Evolutionary conservation across 2,113 vertebrate species (phyloP).

Genomic region (Phylloscopus trochiloides): DNA sequence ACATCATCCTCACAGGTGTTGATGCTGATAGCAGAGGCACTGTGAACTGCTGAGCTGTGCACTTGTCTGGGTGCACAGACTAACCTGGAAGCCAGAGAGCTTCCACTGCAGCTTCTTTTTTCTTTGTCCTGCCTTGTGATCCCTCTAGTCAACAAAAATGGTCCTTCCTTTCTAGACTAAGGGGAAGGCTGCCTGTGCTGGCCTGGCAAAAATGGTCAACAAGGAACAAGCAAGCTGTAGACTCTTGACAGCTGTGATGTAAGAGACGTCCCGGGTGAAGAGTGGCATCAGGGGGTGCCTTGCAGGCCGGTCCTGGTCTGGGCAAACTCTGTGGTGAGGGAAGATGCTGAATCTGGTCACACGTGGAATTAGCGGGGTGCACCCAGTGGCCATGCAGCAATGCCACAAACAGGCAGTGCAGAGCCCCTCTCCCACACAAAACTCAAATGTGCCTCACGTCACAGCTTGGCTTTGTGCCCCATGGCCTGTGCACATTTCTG

Average conservation of each 20-base stretch:
- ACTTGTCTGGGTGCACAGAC: background rate
- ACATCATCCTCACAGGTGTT: background rate
- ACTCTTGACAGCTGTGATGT: rapidly evolving
- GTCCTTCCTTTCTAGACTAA: background rate
- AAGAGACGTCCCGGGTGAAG: background rate
- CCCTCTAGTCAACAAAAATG: background rate
- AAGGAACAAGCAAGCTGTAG: background rate
- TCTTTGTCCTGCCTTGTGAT: background rate
- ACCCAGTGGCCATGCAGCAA: rapidly evolving
- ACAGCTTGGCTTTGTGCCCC: rapidly evolving
- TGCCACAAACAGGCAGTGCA: background rate
- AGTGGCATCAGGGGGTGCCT: background rate
- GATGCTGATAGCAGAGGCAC: background rate
- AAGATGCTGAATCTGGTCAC: rapidly evolving
- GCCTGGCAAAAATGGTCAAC: background rate
- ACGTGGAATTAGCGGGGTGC: background rate
- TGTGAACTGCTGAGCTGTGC: background rate
- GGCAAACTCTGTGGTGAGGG: background rate
- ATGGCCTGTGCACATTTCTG: rapidly evolving
- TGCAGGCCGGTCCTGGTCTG: background rate
- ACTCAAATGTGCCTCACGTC: background rate
- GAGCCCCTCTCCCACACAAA: background rate
- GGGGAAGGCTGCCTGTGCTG: background rate
- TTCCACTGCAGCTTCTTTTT: background rate
- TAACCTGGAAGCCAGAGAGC: background rate